Evolutionary conservation across 1,140 invertebrate genomes (phyloP).

Genomic region (Drosophila azteca): DNA sequence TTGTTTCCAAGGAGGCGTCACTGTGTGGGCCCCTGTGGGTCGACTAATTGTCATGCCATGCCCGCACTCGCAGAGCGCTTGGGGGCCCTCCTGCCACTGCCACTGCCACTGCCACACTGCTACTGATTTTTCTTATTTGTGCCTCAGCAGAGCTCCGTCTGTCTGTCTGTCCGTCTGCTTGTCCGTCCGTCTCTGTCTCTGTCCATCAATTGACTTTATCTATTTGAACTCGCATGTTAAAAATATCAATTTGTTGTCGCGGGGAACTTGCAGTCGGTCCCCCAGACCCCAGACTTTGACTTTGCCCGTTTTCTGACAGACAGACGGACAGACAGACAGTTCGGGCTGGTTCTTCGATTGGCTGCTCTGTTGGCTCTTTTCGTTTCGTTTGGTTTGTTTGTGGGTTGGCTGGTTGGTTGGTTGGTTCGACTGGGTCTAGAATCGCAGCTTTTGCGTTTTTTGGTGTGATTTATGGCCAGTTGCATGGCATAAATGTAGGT

Average conservation of each 20-base stretch:
- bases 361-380: background rate
- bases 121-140: conserved; percentile 59
- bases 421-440: conserved; percentile 32
- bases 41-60: conserved; percentile 78
- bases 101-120: conserved; percentile 1
- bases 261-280: conserved; percentile 31
- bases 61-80: conserved; percentile 45
- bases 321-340: conserved; percentile 56
- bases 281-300: conserved; percentile 42
- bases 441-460: conserved; percentile 70
- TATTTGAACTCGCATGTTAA: conserved; percentile 81
- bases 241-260: conserved; percentile 81
- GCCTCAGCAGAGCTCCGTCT: conserved; percentile 34
- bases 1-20: conserved; percentile 73
- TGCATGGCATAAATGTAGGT: conserved; percentile 79
- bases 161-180: conserved; percentile 13
- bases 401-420: background rate
- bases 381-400: no score
- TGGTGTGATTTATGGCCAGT: conserved; percentile 79
- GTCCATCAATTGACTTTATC: conserved; percentile 81
- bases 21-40: conserved; percentile 56
- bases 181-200: conserved; percentile 39
- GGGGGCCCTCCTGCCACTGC: conserved; percentile 18
- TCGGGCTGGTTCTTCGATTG: conserved; percentile 19
- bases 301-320: conserved; percentile 50